These are phyloP conservation scores for Hyla sarda DNA, from an alignment of 2,113 vertebrate species.

Conservation along the genomic window DNA sequence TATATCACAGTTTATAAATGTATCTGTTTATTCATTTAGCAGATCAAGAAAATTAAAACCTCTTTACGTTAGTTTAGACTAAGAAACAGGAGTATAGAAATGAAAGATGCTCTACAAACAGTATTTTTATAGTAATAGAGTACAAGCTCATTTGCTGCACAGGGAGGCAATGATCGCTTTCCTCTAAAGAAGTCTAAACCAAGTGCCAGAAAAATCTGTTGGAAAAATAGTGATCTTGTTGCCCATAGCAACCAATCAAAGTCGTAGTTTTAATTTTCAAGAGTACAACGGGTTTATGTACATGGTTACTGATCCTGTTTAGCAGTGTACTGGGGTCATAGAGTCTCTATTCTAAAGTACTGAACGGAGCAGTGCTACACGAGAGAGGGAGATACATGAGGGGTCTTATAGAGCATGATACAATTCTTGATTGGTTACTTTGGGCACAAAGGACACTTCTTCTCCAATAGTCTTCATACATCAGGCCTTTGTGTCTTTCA, in stretches of 20 bases:
- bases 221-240: background rate
- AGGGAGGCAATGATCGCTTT: background rate
- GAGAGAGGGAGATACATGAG: too few species aligned
- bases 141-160: background rate
- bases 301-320: background rate
- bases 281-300: background rate
- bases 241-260: background rate
- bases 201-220: background rate
- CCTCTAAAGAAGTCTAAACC: background rate
- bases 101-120: slow-evolving; percentile 2
- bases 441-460: background rate
- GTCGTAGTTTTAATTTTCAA: background rate
- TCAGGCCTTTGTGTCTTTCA: background rate
- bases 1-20: slow-evolving; percentile 47
- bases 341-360: too few species aligned
- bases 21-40: slow-evolving; percentile 5
- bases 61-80: background rate
- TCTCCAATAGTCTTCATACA: background rate
- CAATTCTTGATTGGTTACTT: background rate
- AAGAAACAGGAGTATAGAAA: slow-evolving; percentile 31
- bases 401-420: too few species aligned
- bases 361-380: too few species aligned
- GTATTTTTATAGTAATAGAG: background rate
- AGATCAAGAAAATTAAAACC: background rate
- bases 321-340: too few species aligned